Conservation (phyloP, 2,888 invertebrate species). For the Pimpla rufipes region DNA sequence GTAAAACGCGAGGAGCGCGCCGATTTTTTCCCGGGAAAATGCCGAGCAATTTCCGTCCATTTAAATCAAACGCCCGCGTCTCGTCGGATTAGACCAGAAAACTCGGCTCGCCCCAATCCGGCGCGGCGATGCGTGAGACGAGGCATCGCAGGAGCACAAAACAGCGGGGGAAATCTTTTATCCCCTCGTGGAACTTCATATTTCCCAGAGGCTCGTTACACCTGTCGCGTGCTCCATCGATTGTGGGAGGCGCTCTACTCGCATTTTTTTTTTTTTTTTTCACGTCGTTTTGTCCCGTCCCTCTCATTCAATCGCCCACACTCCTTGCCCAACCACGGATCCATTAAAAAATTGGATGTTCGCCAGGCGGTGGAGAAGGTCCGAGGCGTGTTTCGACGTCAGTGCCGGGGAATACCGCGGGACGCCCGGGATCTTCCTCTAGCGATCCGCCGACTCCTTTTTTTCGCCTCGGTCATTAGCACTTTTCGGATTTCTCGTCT, state of each 20-base stretch:
- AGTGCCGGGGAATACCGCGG: constrained; percentile 4
- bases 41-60: background rate
- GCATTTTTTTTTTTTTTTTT: constrained; percentile 40
- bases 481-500: background rate
- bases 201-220: constrained; percentile 42
- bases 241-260: constrained; percentile 3
- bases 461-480: constrained; percentile 1
- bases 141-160: background rate
- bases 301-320: constrained; percentile 23
- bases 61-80: constrained; percentile 6
- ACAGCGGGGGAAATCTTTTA: constrained; percentile 24
- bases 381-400: constrained; percentile 23
- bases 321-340: background rate
- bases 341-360: constrained; percentile 53
- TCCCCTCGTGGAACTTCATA: constrained; percentile 18
- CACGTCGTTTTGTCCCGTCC: background rate
- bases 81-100: background rate
- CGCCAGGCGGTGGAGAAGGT: constrained; percentile 20
- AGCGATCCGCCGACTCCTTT: background rate
- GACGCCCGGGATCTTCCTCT: background rate
- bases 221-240: constrained; percentile 38
- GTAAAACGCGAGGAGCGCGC: too few species aligned
- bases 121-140: background rate
- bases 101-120: too few species aligned
- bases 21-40: too few species aligned